Base-by-base conservation (phyloP, 2,797 vertebrate species). In the Mycteria americana region DNA sequence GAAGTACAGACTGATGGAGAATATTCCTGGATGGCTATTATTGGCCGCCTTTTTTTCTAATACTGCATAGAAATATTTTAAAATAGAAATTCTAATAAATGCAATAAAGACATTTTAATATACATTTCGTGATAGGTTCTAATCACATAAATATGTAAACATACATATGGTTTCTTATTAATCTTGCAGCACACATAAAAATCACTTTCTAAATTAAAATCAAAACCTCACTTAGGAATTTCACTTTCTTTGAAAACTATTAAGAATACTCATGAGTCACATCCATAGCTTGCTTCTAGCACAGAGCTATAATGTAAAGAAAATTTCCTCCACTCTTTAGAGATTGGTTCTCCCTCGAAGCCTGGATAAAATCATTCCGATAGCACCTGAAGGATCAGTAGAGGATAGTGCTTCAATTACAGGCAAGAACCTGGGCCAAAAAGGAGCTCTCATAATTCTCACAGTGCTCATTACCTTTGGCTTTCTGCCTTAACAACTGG, bases 401-500 rank as follows among this genome's bases (percentile, higher is more conserved):
- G 98, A 98, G 98, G 97, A 97, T 95, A 98, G 96, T 64, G 92
- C 97, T 98, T 98, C 97, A 98, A 97, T 98, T 98, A 98, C 95
- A 93, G 92, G 56, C 31, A 95, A 97, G 91, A 98, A 96, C 96
- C 90, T 59, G 95, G 96, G 96, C 97, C 96, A 97, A 96, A 98
- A 97, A 97, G 93, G 83, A 95, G 68, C 77, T 72, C 97, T 95
- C 84, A 7, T 97, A 96, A 97, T 96, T 96, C 98, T 98, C 98
- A 97, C 96, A 75, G 89, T 96, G 97, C 98, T 99, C 98, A 98
- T 99, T 98, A 98, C 98, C 98, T 99, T 98, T 98, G 98, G 98
- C 98, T 98, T 98, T 98, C 98, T 98, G 98, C 98, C 98, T 97
- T 98, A 98, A 97, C 97, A 98, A 98, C 98, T 98, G 97, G 97